These are phyloP conservation scores for Ptychobarbus kaznakovi DNA, from an alignment of 2,797 vertebrate genomes.

Conservation along the genomic window DNA sequence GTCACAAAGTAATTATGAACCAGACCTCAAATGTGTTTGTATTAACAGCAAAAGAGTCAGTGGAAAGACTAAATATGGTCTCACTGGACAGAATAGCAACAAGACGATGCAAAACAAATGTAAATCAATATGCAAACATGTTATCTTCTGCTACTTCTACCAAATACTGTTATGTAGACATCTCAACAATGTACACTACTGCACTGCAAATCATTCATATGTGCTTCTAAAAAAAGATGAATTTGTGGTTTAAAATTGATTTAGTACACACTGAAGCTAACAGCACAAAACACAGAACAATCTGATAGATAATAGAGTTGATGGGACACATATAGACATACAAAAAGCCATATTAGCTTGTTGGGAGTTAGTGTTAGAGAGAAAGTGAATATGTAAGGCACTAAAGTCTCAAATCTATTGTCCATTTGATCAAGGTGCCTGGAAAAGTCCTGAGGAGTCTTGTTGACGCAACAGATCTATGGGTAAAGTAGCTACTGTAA, in stretches of 20 bases:
- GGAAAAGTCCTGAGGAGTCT: constrained; percentile 49
- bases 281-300: constrained; percentile 2
- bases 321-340: constrained; percentile 51
- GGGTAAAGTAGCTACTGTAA: not conserved
- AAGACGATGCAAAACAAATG: not conserved
- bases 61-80: constrained; percentile 12
- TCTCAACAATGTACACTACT: constrained; percentile 19
- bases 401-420: constrained; percentile 71
- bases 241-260: constrained; percentile 3
- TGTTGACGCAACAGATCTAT: constrained; percentile 4
- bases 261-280: constrained; percentile 12
- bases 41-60: not conserved
- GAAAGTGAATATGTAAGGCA: constrained; percentile 80
- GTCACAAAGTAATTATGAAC: constrained; percentile 2
- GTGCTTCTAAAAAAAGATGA: not conserved
- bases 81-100: constrained; percentile 14
- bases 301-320: not conserved
- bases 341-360: constrained; percentile 17
- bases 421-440: constrained; percentile 54
- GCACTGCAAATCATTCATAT: constrained; percentile 32
- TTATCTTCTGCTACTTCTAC: constrained; percentile 34
- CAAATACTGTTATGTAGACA: constrained; percentile 10
- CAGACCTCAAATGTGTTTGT: not conserved
- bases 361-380: constrained; percentile 63
- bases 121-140: constrained; percentile 8